These are phyloP conservation scores for Aspidoscelis tigris DNA, from an alignment of 2,113 vertebrate genomes.

Conservation along the genomic window DNA sequence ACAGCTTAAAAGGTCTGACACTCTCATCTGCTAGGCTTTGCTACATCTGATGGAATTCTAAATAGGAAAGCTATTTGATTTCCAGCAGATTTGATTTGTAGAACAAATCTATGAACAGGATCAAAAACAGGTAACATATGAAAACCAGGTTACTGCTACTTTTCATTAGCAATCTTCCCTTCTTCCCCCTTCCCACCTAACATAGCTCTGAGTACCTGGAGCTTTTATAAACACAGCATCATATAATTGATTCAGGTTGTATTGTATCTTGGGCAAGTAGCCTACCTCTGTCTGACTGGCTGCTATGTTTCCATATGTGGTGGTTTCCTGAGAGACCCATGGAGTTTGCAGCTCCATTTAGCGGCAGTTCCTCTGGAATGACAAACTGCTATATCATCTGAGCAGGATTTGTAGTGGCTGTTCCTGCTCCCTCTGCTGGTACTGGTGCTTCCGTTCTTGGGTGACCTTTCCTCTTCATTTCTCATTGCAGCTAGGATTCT, in stretches of 20 bases:
- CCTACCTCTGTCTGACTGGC: background rate
- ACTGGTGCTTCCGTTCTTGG: background rate
- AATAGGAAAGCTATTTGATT: background rate
- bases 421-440: background rate
- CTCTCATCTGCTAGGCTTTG: background rate
- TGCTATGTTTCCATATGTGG: constrained; percentile 4
- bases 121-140: background rate
- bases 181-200: background rate
- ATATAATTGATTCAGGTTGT: background rate
- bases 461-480: background rate
- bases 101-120: background rate
- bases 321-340: background rate
- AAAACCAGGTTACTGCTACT: background rate
- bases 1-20: too few species aligned
- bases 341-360: constrained; percentile 13
- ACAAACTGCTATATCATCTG: background rate
- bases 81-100: background rate
- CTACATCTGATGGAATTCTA: background rate
- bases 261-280: background rate
- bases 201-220: background rate
- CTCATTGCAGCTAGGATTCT: background rate
- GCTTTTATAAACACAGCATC: background rate
- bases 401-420: constrained; percentile 37
- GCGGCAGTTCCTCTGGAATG: background rate
- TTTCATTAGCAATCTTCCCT: background rate